A percentile compares a stretch with the other conserved stretches of the same genome.
phyloP scores from a whole-genome alignment of 1,140 invertebrate species.

The Cherax destructor region DNA sequence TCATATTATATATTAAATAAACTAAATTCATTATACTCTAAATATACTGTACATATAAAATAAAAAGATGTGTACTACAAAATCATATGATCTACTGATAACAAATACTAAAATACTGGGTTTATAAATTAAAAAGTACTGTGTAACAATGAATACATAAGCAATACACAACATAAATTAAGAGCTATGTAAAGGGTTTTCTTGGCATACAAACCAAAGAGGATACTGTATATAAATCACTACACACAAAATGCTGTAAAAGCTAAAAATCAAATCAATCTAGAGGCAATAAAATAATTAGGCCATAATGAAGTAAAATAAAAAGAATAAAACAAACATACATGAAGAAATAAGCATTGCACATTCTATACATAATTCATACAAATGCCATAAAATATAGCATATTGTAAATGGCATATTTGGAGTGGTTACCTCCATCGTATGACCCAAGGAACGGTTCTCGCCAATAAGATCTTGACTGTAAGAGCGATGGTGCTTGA shows the following conservation, averaged over 20 bases:
- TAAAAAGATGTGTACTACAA: too few species aligned
- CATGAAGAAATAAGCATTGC: neutral
- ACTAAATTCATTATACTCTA: too few species aligned
- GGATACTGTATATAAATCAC: neutral
- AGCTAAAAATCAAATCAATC: neutral
- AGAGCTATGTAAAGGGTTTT: neutral
- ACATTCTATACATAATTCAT: neutral
- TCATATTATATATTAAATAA: too few species aligned
- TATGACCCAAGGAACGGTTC: neutral
- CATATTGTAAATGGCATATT: constrained; percentile 21
- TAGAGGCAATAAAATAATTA: neutral
- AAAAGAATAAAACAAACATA: neutral
- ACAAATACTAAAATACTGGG: neutral
- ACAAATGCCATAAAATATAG: constrained; percentile 72
- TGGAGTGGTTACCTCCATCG: constrained; percentile 18
- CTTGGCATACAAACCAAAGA: neutral
- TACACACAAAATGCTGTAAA: neutral
- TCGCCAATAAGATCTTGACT: constrained; percentile 65
- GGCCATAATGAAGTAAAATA: neutral
- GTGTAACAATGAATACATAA: neutral
- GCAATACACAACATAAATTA: neutral
- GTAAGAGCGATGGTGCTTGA: constrained; percentile 41
- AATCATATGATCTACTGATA: neutral
- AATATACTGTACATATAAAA: too few species aligned
- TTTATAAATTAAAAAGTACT: neutral